These are phyloP conservation scores for Epinephelus coioides DNA, from an alignment of 2,797 vertebrate genomes.

Conservation along the genomic window DNA sequence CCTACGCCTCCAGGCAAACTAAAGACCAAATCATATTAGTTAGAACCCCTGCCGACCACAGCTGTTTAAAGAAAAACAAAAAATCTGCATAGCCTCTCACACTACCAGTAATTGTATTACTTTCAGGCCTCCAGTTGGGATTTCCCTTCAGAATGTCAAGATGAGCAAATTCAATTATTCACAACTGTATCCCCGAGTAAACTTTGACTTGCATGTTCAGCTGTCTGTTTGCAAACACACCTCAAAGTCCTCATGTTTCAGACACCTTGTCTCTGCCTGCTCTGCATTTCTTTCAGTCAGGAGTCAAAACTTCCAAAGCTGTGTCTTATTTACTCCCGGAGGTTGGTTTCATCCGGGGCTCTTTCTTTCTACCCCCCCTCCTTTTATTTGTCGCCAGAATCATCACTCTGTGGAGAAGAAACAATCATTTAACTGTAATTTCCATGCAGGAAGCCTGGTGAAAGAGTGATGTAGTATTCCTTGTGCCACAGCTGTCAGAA, in stretches of 20 bases:
- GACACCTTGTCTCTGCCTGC: conserved; percentile 3
- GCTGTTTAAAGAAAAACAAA: conserved; percentile 19
- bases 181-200: conserved; percentile 11
- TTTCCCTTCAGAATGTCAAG: conserved; percentile 6
- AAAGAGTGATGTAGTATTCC: conserved; percentile 66
- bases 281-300: conserved; percentile 11
- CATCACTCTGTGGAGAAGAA: conserved; percentile 27
- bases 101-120: conserved; percentile 1
- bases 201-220: conserved; percentile 16
- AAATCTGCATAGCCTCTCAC: neutral
- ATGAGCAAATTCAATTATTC: conserved; percentile 46
- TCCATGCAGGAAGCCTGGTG: conserved; percentile 52
- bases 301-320: conserved; percentile 22
- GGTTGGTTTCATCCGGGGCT: conserved; percentile 32
- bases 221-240: conserved; percentile 19
- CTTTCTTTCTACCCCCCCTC: neutral
- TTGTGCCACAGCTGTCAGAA: conserved; percentile 59
- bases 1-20: neutral
- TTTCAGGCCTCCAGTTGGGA: conserved; percentile 10
- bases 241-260: conserved; percentile 11
- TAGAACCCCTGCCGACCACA: conserved; percentile 29
- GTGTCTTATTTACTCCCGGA: conserved; percentile 26
- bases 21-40: conserved; percentile 5
- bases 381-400: conserved; percentile 46
- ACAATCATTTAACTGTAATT: conserved; percentile 67